A percentile compares a stretch with the other conserved stretches of the same genome.
These are phyloP conservation scores for Bruchidius siliquastri DNA, from an alignment of 2,888 invertebrate species.

Conservation along the genomic window DNA sequence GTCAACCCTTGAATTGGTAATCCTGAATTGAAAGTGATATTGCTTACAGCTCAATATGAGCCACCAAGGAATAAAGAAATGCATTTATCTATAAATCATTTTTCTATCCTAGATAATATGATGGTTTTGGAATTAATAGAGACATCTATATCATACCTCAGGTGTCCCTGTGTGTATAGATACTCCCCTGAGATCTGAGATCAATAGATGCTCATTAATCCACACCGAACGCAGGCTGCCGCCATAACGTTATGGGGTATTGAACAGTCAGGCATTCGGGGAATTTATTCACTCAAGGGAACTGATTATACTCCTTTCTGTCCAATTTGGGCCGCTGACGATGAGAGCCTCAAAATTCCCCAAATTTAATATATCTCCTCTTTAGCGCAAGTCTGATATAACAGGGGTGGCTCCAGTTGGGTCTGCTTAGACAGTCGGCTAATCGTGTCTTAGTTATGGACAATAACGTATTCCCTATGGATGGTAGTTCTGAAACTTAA, in stretches of 20 bases:
- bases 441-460: no score
- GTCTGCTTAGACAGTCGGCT: not conserved
- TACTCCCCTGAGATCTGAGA: not conserved
- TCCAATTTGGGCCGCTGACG: slow-evolving; percentile 7
- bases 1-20: no score
- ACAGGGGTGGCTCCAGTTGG: not conserved
- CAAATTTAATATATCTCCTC: slow-evolving; percentile 19
- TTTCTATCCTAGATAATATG: no score
- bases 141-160: not conserved
- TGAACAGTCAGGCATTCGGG: slow-evolving; percentile 20
- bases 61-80: no score
- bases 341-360: slow-evolving; percentile 16
- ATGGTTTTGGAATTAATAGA: no score
- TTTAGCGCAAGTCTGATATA: slow-evolving; percentile 41
- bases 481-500: no score
- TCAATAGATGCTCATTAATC: not conserved
- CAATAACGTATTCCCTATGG: no score
- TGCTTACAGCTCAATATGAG: no score
- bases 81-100: no score
- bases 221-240: not conserved
- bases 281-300: slow-evolving; percentile 28
- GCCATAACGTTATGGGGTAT: slow-evolving; percentile 7
- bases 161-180: not conserved
- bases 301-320: slow-evolving; percentile 33
- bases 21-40: no score